Percentiles rank a stretch among this genome's conserved stretches.
Conservation (phyloP, 1,140 invertebrate genomes). For the Carposina sasakii region DNA sequence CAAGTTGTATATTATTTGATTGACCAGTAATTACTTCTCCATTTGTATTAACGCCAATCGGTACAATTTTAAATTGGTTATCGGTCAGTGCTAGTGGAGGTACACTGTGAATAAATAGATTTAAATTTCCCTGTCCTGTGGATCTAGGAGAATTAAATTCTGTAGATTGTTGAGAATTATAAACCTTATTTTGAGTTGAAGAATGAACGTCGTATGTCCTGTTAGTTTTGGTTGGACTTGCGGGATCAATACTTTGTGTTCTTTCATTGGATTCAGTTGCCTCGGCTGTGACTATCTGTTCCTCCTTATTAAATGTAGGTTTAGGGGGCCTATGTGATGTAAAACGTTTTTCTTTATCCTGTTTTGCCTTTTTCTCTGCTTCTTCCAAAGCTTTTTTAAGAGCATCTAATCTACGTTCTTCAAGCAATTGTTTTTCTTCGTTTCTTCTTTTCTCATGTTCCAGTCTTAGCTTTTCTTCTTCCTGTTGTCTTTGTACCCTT, state of each 20-base stretch:
- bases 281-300: constrained; percentile 28
- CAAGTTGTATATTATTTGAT: constrained; percentile 69
- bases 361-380: constrained; percentile 74
- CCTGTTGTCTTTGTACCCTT: constrained; percentile 77
- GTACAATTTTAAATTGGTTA: constrained; percentile 62
- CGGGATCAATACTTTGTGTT: constrained; percentile 35
- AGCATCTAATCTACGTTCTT: constrained; percentile 74
- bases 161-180: constrained; percentile 50
- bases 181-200: constrained; percentile 56
- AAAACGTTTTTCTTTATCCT: constrained; percentile 72
- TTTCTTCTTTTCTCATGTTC: constrained; percentile 73
- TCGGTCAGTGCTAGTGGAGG: constrained; percentile 55
- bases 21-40: constrained; percentile 53
- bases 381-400: constrained; percentile 76
- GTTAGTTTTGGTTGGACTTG: constrained; percentile 53
- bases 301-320: too few relatives aligned
- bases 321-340: constrained; percentile 47
- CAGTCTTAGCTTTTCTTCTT: constrained; percentile 76
- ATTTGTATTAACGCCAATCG: constrained; percentile 54
- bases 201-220: constrained; percentile 59
- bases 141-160: constrained; percentile 60
- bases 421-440: constrained; percentile 75
- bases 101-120: constrained; percentile 63
- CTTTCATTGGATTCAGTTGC: constrained; percentile 17
- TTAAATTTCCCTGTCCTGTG: constrained; percentile 50